phyloP scores from a whole-genome alignment of 2,797 vertebrate genomes.

The Mormyrops boulengeri region DNA sequence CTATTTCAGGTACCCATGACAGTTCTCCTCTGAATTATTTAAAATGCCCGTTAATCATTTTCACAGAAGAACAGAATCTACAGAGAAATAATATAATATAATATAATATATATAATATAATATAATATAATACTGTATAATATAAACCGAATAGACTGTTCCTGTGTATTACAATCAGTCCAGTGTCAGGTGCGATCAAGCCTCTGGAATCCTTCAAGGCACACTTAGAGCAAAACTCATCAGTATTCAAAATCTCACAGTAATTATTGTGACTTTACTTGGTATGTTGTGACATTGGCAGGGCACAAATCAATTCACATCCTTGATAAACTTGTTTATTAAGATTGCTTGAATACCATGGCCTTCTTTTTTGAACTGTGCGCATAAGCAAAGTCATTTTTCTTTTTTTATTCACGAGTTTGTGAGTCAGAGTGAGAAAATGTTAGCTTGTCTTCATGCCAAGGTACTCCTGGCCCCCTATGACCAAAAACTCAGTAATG shows the following conservation, averaged over 20 bases:
- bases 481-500: not conserved
- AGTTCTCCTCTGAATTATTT: not conserved
- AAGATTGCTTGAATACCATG: constrained; percentile 8
- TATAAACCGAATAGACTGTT: not conserved
- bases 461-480: not conserved
- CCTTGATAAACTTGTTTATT: constrained; percentile 15
- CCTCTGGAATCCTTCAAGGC: not conserved
- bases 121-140: not conserved
- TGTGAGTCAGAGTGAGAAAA: constrained; percentile 9
- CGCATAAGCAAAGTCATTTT: not conserved
- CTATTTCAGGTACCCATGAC: not conserved
- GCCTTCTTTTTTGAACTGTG: not conserved
- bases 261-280: not conserved
- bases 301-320: constrained; percentile 13
- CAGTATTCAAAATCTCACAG: not conserved
- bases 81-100: not conserved
- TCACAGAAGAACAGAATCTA: not conserved
- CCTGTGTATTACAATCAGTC: not conserved
- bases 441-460: not conserved
- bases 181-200: not conserved
- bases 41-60: not conserved
- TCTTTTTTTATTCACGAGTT: not conserved
- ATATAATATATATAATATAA: not conserved
- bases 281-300: not conserved
- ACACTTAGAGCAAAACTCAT: not conserved